Conservation (phyloP, 2,888 invertebrate species). For the Protophormia terraenovae region DNA sequence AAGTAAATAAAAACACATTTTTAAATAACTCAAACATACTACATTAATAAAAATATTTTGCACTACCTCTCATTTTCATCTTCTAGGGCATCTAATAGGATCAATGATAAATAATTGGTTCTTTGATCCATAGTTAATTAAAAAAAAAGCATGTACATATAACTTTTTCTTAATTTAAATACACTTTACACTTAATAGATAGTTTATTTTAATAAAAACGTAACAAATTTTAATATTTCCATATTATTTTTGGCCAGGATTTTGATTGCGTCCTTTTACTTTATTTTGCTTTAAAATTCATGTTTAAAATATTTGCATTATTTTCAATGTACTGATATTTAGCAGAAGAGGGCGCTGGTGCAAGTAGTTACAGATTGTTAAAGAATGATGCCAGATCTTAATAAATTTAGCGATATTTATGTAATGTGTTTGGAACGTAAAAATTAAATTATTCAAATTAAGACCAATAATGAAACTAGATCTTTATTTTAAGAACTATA, state of each 20-base stretch:
- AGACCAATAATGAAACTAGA: too few species aligned
- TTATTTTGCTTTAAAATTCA: background rate
- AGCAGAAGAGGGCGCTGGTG: background rate
- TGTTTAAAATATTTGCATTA: slow-evolving; percentile 10
- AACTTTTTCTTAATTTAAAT: background rate
- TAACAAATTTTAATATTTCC: background rate
- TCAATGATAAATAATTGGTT: slow-evolving; percentile 78
- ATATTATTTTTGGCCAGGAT: background rate
- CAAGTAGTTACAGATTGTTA: background rate
- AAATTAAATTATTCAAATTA: too few species aligned
- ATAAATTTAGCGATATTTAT: too few species aligned
- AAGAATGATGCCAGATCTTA: background rate
- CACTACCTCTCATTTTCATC: slow-evolving; percentile 78
- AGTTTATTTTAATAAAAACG: background rate
- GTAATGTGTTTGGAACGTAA: too few species aligned
- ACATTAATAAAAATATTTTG: background rate
- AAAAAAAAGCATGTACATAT: background rate
- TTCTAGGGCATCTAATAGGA: slow-evolving; percentile 79
- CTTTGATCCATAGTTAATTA: slow-evolving; percentile 69
- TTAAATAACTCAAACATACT: background rate
- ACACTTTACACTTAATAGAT: background rate
- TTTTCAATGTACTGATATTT: background rate
- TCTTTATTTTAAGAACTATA: too few species aligned
- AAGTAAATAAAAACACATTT: background rate
- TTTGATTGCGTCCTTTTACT: background rate